Percentiles rank a stretch among this genome's conserved stretches.
phyloP scores from a whole-genome alignment of 2,113 vertebrate genomes.

The western clawed frog (Xenopus tropicalis) region DNA sequence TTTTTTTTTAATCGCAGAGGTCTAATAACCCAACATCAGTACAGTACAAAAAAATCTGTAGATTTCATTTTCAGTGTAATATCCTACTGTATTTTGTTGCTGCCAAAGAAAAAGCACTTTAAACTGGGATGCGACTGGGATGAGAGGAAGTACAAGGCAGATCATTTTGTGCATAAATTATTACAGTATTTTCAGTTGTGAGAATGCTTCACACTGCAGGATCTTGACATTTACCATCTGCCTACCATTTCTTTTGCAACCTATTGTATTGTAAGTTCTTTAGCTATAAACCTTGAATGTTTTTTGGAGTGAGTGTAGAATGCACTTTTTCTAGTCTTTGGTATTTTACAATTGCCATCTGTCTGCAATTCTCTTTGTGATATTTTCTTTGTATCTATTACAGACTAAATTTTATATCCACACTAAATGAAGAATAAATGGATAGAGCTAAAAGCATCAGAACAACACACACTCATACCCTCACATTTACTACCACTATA shows the following conservation, averaged over 20 bases:
- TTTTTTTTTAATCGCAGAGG: too few species aligned
- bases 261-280: neutral
- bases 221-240: neutral
- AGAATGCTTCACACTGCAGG: neutral
- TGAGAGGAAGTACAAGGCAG: too few species aligned
- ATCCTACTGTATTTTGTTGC: too few species aligned
- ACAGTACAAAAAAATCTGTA: too few species aligned
- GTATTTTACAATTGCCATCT: neutral
- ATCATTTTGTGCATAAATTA: neutral
- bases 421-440: neutral
- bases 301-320: neutral
- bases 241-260: neutral
- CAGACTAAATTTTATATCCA: neutral
- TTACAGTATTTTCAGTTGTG: neutral
- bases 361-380: neutral
- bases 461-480: neutral
- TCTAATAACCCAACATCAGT: too few species aligned
- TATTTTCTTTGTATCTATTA: constrained; percentile 3
- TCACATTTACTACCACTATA: neutral
- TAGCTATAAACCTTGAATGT: neutral
- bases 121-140: too few species aligned
- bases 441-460: neutral
- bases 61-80: too few species aligned
- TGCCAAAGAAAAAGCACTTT: too few species aligned
- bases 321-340: neutral